phyloP scores from a whole-genome alignment of 1,140 invertebrate genomes.

The Tetranychus cinnabarinus region DNA sequence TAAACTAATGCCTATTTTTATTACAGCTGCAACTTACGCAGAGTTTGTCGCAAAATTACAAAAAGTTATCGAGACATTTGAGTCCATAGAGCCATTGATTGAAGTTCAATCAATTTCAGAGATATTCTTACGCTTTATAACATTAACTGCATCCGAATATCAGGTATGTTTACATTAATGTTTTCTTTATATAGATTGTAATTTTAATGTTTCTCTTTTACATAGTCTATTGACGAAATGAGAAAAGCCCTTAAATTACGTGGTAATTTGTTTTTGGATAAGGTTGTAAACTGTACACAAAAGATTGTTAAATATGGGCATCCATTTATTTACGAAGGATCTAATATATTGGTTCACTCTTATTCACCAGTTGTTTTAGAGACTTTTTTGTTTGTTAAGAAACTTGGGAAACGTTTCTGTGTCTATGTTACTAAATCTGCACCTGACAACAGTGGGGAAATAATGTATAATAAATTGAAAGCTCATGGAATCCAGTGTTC shows the following conservation, averaged over 20 bases:
- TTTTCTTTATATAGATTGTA: not conserved
- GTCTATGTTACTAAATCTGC: constrained; percentile 71
- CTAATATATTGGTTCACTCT: constrained; percentile 67
- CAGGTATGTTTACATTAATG: constrained; percentile 18
- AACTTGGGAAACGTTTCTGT: constrained; percentile 52
- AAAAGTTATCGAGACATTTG: constrained; percentile 39
- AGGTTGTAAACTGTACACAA: constrained; percentile 32
- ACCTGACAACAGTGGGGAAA: constrained; percentile 50
- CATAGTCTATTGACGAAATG: constrained; percentile 56
- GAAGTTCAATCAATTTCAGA: constrained; percentile 73
- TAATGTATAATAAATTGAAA: constrained; percentile 44
- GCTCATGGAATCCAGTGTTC: constrained; percentile 35
- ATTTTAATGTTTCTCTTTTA: constrained; percentile 13
- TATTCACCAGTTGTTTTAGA: constrained; percentile 69
- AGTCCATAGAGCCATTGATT: constrained; percentile 51
- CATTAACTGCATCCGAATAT: constrained; percentile 39
- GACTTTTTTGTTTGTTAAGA: constrained; percentile 52
- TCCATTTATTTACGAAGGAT: constrained; percentile 61
- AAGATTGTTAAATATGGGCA: constrained; percentile 59
- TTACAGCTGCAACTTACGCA: not conserved
- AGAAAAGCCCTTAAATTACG: constrained; percentile 57
- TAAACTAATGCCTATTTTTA: not conserved
- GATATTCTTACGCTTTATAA: constrained; percentile 79
- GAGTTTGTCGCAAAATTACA: not conserved
- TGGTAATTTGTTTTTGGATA: constrained; percentile 19